phyloP scores from a whole-genome alignment of 2,888 invertebrate species.

The Tromatobia lineatoria region DNA sequence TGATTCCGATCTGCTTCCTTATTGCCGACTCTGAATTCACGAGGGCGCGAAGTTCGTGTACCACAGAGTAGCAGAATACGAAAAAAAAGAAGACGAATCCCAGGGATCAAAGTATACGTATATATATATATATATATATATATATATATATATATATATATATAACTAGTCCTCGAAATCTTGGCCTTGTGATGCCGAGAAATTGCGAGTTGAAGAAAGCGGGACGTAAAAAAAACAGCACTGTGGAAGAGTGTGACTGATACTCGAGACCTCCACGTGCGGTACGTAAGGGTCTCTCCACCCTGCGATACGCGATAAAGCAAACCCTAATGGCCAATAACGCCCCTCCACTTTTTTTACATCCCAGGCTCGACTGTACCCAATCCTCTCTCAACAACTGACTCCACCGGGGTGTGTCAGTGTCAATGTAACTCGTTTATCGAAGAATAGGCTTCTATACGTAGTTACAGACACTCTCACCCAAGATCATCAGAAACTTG shows the following conservation, averaged over 20 bases:
- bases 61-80: not conserved
- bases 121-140: conserved; percentile 11
- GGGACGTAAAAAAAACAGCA: conserved; percentile 39
- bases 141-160: conserved; percentile 1
- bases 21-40: conserved; percentile 25
- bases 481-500: conserved; percentile 3
- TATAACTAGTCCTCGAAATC: not conserved
- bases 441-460: not conserved
- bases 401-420: not conserved
- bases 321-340: conserved; percentile 69
- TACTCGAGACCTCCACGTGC: conserved; percentile 25
- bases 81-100: not conserved
- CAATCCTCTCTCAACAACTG: not conserved
- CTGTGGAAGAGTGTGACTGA: conserved; percentile 41
- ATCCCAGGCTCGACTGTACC: conserved; percentile 1
- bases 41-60: not conserved
- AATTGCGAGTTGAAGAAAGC: conserved; percentile 14
- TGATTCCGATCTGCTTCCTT: conserved; percentile 13
- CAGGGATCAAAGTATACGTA: conserved; percentile 4
- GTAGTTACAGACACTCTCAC: not conserved
- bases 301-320: conserved; percentile 66
- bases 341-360: conserved; percentile 42
- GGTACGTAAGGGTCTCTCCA: conserved; percentile 23
- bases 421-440: conserved; percentile 15
- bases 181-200: conserved; percentile 7